phyloP scores from a whole-genome alignment of 2,888 invertebrate species.

The Tinea trinotella region DNA sequence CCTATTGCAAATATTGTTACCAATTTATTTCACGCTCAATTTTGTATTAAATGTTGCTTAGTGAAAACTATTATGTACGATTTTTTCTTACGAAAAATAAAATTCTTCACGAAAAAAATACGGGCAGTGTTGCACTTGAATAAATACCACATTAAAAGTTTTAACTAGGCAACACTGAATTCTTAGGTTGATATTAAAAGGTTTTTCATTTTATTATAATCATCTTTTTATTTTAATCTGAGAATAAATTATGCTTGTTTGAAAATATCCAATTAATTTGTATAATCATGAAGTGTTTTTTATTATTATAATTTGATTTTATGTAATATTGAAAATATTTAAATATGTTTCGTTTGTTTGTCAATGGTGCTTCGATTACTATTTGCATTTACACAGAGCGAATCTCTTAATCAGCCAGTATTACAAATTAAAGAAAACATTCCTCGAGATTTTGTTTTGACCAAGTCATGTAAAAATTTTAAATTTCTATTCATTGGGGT shows the following conservation, averaged over 20 bases:
- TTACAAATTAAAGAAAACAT: conserved; percentile 51
- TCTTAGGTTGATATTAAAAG: neutral
- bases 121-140: neutral
- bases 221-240: neutral
- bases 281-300: conserved; percentile 3
- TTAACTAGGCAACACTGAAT: neutral
- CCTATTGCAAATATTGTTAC: neutral
- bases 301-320: neutral
- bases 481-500: conserved; percentile 56
- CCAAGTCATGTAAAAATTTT: conserved; percentile 37
- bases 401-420: conserved; percentile 38
- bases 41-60: conserved; percentile 10
- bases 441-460: conserved; percentile 41
- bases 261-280: neutral
- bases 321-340: neutral
- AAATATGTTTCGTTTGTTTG: neutral
- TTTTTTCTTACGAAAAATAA: neutral
- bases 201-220: no score
- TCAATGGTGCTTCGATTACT: neutral
- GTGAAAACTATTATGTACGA: neutral
- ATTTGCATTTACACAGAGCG: neutral
- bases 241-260: neutral
- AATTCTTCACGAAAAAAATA: no score
- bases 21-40: neutral
- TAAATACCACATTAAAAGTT: neutral